A percentile compares a stretch with the other conserved stretches of the same genome.
phyloP scores from a whole-genome alignment of 2,797 vertebrate genomes.

The Pipistrellus pipistrellus region DNA sequence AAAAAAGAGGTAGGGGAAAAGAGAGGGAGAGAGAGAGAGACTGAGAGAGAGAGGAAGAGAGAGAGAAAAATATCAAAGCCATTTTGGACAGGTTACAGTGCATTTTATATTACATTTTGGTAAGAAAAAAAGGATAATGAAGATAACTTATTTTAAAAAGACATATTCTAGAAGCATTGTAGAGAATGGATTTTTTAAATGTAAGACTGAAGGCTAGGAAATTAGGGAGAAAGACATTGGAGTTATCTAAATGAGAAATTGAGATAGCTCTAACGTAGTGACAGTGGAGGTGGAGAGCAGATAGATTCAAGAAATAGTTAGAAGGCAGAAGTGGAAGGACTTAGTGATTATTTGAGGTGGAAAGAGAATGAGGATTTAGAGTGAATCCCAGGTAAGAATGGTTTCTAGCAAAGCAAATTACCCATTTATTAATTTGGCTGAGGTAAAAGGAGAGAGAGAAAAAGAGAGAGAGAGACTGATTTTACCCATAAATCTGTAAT shows the following conservation, averaged over 20 bases:
- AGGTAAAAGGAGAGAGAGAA: neutral
- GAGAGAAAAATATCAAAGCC: neutral
- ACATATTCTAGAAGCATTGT: neutral
- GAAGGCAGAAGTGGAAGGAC: neutral
- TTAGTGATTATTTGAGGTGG: neutral
- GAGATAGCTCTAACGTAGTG: neutral
- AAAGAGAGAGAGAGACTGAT: neutral
- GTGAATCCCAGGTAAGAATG: neutral
- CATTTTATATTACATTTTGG: neutral
- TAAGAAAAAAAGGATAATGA: neutral
- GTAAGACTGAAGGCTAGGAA: neutral
- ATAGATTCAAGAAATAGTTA: neutral
- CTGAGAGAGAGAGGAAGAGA: neutral
- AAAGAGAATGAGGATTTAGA: neutral
- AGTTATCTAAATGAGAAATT: neutral
- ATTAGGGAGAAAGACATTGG: neutral
- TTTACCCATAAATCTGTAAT: neutral
- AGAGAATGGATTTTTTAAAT: neutral
- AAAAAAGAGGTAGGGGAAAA: neutral
- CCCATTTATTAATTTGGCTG: neutral
- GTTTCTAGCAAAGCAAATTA: slow-evolving; percentile 30
- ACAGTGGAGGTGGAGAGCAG: neutral
- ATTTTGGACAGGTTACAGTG: neutral
- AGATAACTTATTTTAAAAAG: neutral
- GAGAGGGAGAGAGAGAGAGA: no score